phyloP scores from a whole-genome alignment of 2,113 vertebrate genomes.

The Hystrix cristata region DNA sequence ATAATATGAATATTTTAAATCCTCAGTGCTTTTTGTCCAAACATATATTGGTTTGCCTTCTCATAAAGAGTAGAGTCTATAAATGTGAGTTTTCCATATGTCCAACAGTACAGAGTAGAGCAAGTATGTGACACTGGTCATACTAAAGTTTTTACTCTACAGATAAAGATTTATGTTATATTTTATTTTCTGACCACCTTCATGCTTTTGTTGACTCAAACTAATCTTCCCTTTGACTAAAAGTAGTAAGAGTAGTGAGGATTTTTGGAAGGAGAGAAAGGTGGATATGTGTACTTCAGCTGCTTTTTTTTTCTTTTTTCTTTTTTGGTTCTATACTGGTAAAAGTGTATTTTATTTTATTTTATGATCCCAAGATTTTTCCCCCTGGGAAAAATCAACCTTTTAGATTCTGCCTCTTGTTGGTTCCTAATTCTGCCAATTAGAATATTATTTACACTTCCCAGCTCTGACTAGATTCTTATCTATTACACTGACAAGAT shows the following conservation, averaged over 20 bases:
- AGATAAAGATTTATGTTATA: neutral
- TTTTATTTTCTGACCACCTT: neutral
- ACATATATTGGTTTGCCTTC: neutral
- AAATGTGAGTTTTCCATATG: neutral
- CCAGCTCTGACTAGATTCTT: neutral
- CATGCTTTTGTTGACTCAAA: neutral
- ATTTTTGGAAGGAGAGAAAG: fast-evolving
- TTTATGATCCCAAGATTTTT: neutral
- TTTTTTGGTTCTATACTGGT: neutral
- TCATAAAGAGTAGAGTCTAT: slow-evolving; percentile 11
- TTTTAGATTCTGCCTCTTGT: neutral
- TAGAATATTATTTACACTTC: neutral
- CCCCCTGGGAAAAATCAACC: neutral
- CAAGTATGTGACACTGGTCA: neutral
- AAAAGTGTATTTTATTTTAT: slow-evolving; percentile 7
- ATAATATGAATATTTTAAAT: neutral
- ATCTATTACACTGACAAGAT: neutral
- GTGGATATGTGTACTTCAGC: neutral
- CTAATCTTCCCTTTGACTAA: neutral
- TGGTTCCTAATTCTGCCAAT: neutral
- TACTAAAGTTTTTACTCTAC: slow-evolving; percentile 7
- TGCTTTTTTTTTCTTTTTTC: neutral
- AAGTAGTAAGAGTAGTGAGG: neutral
- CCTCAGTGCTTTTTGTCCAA: neutral
- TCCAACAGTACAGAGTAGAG: neutral